These are phyloP conservation scores for Tinamus major DNA, from an alignment of 2,797 vertebrate species.

Conservation along the genomic window DNA sequence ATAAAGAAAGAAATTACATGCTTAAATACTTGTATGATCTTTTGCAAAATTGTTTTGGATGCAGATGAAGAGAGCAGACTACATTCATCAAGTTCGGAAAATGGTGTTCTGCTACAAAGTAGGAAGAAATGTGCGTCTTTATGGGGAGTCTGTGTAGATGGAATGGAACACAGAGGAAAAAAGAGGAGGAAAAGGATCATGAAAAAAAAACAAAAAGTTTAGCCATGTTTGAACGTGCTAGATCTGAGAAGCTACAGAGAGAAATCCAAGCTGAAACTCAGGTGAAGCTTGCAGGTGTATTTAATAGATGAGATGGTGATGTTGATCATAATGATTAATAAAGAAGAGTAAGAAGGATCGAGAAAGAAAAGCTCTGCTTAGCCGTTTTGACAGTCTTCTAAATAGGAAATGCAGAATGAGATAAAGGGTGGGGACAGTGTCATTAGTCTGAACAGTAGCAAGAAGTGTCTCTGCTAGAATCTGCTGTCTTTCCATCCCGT, in stretches of 20 bases:
- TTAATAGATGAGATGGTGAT: not conserved
- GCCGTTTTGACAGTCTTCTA: not conserved
- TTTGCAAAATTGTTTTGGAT: not conserved
- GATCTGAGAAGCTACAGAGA: not conserved
- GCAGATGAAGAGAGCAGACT: not conserved
- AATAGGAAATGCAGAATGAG: not conserved
- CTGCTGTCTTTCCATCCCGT: not conserved
- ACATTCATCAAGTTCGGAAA: not conserved
- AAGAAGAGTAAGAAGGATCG: not conserved
- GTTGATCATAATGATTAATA: not conserved
- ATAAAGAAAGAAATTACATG: conserved; percentile 6
- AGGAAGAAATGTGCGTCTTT: not conserved
- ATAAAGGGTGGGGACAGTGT: not conserved
- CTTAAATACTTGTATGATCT: not conserved
- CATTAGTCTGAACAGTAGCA: not conserved
- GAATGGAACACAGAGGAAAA: not conserved
- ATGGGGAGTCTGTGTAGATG: not conserved
- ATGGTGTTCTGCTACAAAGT: not conserved
- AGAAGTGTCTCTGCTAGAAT: not conserved
- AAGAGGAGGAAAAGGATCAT: not conserved
- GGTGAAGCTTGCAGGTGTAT: not conserved
- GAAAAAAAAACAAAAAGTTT: not conserved
- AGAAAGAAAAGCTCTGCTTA: not conserved
- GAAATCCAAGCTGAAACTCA: not conserved
- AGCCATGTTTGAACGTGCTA: not conserved